Percentiles rank a stretch among this genome's conserved stretches.
Evolutionary conservation across 1,140 invertebrate genomes (phyloP).

Genomic region (Drosophila serrata): DNA sequence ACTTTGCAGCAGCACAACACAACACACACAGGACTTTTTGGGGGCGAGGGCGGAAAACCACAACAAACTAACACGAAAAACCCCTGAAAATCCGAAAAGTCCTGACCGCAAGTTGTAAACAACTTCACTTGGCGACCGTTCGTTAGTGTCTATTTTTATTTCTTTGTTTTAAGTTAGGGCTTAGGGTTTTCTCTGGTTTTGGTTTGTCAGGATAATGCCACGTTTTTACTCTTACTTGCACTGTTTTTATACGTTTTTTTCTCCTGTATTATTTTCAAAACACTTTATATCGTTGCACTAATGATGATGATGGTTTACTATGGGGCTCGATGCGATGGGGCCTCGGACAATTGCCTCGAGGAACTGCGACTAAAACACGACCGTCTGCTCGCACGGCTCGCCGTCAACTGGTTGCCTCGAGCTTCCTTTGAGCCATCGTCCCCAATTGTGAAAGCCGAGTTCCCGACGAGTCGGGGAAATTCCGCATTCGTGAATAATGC

Average conservation of each 20-base stretch:
- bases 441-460: constrained; percentile 12
- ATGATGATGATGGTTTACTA: constrained; percentile 11
- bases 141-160: constrained; percentile 18
- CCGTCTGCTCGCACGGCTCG: constrained; percentile 82
- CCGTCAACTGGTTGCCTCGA: constrained; percentile 82
- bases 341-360: constrained; percentile 4
- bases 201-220: constrained; percentile 54
- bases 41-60: constrained; percentile 30
- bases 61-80: constrained; percentile 48
- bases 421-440: constrained; percentile 57
- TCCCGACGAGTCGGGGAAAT: constrained; percentile 26
- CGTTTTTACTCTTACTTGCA: constrained; percentile 14
- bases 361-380: constrained; percentile 71
- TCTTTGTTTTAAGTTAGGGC: neutral
- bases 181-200: constrained; percentile 22
- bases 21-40: constrained; percentile 31
- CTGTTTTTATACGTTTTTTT: constrained; percentile 13
- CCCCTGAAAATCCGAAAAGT: constrained; percentile 54
- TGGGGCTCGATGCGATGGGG: constrained; percentile 4
- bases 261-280: neutral
- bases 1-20: constrained; percentile 70
- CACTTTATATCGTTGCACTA: constrained; percentile 24
- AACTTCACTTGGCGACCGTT: constrained; percentile 63
- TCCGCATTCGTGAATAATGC: constrained; percentile 29
- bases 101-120: constrained; percentile 61